phyloP scores from a whole-genome alignment of 2,797 vertebrate species.

The Mus spretus region DNA sequence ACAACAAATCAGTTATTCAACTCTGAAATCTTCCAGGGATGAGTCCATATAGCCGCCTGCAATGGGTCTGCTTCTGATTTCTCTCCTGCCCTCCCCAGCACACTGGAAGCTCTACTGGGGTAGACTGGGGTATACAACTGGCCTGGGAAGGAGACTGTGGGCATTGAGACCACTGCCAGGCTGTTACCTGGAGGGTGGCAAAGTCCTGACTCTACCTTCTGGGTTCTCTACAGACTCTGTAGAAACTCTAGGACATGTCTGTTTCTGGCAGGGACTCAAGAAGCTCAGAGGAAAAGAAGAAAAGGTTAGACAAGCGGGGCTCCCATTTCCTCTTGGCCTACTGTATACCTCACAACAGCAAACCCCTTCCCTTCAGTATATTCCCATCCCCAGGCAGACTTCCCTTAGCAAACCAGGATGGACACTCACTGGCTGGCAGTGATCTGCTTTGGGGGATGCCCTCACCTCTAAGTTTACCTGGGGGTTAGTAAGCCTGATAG shows the following conservation, averaged over 20 bases:
- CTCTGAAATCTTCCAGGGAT: not conserved
- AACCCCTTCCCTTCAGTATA: not conserved
- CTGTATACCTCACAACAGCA: not conserved
- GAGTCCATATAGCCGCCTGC: not conserved
- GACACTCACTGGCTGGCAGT: not conserved
- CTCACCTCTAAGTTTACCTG: not conserved
- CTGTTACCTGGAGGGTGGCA: slow-evolving; percentile 67
- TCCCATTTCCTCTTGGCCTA: not conserved
- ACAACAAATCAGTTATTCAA: not conserved
- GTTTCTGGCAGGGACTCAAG: not conserved
- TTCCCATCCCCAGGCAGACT: not conserved
- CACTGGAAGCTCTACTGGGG: not conserved
- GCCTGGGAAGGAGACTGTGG: not conserved
- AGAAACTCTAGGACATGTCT: slow-evolving; percentile 45
- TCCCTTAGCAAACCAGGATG: not conserved
- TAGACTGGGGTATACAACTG: not conserved
- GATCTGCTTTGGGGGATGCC: not conserved
- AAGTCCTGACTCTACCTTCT: slow-evolving; percentile 63
- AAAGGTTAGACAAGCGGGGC: not conserved
- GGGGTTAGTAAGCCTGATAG: not conserved
- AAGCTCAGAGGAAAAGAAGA: not conserved
- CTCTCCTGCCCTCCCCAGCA: not conserved
- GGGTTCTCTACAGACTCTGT: not conserved
- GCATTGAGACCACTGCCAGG: slow-evolving; percentile 50
- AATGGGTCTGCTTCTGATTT: not conserved